phyloP scores from a whole-genome alignment of 2,888 invertebrate species.

The Sesia bembeciformis region DNA sequence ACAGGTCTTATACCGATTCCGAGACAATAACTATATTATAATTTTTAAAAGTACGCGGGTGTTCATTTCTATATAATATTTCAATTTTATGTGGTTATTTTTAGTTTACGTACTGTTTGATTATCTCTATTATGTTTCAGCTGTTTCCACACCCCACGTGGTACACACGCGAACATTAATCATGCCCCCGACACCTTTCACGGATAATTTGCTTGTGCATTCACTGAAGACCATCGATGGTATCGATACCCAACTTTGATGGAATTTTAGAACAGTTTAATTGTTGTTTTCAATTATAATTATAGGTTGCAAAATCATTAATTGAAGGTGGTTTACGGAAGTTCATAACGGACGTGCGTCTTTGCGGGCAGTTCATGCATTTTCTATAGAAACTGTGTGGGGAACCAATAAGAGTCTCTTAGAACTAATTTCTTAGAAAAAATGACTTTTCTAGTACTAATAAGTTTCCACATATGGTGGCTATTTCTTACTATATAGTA shows the following conservation, averaged over 20 bases:
- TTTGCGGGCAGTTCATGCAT: constrained; percentile 18
- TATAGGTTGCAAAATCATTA: background rate
- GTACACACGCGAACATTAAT: constrained; percentile 68
- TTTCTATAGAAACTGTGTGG: constrained; percentile 13
- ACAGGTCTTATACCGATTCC: too few species aligned
- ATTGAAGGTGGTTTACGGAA: background rate
- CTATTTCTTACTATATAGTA: too few species aligned
- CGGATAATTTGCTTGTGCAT: constrained; percentile 31
- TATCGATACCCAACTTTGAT: constrained; percentile 11
- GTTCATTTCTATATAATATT: too few species aligned
- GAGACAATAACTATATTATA: too few species aligned
- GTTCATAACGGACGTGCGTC: constrained; percentile 10
- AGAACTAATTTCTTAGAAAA: too few species aligned
- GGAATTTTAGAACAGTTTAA: constrained; percentile 23
- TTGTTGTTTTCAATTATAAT: constrained; percentile 9
- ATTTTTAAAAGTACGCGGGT: too few species aligned
- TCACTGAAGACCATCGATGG: constrained; percentile 31
- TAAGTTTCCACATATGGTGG: too few species aligned
- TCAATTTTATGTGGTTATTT: too few species aligned
- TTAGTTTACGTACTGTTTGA: background rate
- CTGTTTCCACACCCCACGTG: constrained; percentile 41
- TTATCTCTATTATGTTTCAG: constrained; percentile 6
- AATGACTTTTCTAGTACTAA: too few species aligned
- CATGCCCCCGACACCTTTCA: constrained; percentile 46
- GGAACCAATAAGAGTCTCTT: too few species aligned